phyloP scores from a whole-genome alignment of 2,888 invertebrate genomes.

The Drosophila anomalipes region DNA sequence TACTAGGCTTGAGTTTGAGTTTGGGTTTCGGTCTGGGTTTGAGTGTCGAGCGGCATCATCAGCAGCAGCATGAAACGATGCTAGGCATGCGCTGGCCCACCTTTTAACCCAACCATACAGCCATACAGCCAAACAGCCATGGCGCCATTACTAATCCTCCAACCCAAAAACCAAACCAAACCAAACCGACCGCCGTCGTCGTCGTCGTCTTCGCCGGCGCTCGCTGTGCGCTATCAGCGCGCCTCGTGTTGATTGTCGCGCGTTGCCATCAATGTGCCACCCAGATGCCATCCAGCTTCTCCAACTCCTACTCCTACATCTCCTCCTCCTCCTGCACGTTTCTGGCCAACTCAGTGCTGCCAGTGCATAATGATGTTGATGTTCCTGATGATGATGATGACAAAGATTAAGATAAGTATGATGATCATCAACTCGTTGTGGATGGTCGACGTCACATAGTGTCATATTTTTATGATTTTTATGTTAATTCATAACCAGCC shows the following conservation, averaged over 20 bases:
- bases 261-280: conserved; percentile 69
- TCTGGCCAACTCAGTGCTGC: conserved; percentile 3
- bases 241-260: conserved; percentile 75
- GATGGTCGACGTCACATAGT: conserved; percentile 57
- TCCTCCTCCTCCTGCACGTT: not conserved
- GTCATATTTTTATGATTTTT: conserved; percentile 82
- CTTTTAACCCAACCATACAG: conserved; percentile 60
- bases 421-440: conserved; percentile 26
- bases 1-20: conserved; percentile 8
- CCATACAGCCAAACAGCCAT: conserved; percentile 33
- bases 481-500: conserved; percentile 78
- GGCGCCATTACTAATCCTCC: conserved; percentile 70
- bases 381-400: conserved; percentile 2
- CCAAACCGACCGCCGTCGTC: conserved; percentile 21
- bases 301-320: conserved; percentile 11
- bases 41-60: conserved; percentile 29
- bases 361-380: conserved; percentile 5
- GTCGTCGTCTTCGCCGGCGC: conserved; percentile 28
- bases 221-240: conserved; percentile 68
- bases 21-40: conserved; percentile 12
- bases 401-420: conserved; percentile 9
- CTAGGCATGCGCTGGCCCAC: conserved; percentile 60
- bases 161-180: conserved; percentile 48
- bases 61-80: conserved; percentile 50
- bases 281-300: conserved; percentile 22